phyloP scores from a whole-genome alignment of 2,113 vertebrate species.

The Variabilichromis moorii region DNA sequence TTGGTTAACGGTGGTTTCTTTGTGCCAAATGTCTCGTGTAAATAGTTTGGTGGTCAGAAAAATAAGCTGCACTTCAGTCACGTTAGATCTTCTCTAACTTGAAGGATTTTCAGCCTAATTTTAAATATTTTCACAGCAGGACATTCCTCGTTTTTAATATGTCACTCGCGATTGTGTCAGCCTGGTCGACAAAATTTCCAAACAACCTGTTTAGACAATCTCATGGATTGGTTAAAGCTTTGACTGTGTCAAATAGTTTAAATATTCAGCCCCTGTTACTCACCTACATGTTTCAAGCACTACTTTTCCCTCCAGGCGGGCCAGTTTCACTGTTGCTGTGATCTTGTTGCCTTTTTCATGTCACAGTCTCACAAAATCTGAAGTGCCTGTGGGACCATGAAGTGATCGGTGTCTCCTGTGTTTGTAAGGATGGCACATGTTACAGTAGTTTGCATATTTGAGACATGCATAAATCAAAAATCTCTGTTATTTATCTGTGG shows the following conservation, averaged over 20 bases:
- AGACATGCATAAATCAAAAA: slow-evolving; percentile 11
- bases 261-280: slow-evolving; percentile 30
- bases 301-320: not conserved
- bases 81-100: not conserved
- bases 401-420: not conserved
- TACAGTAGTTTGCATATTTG: slow-evolving; percentile 42
- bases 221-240: slow-evolving; percentile 24
- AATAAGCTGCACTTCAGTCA: slow-evolving; percentile 29
- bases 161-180: not conserved
- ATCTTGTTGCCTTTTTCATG: slow-evolving; percentile 25
- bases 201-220: slow-evolving; percentile 36
- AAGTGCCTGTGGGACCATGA: slow-evolving; percentile 52
- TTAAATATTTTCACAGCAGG: not conserved
- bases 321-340: not conserved
- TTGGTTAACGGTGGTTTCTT: not conserved
- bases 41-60: slow-evolving; percentile 25
- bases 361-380: slow-evolving; percentile 21
- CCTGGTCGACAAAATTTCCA: slow-evolving; percentile 21
- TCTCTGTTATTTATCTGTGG: slow-evolving; percentile 38
- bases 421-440: not conserved
- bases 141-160: slow-evolving; percentile 21
- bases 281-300: not conserved
- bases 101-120: not conserved
- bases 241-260: slow-evolving; percentile 40
- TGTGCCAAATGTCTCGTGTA: slow-evolving; percentile 51